These are phyloP conservation scores for Pluvialis apricaria DNA, from an alignment of 2,113 vertebrate species.

Conservation along the genomic window DNA sequence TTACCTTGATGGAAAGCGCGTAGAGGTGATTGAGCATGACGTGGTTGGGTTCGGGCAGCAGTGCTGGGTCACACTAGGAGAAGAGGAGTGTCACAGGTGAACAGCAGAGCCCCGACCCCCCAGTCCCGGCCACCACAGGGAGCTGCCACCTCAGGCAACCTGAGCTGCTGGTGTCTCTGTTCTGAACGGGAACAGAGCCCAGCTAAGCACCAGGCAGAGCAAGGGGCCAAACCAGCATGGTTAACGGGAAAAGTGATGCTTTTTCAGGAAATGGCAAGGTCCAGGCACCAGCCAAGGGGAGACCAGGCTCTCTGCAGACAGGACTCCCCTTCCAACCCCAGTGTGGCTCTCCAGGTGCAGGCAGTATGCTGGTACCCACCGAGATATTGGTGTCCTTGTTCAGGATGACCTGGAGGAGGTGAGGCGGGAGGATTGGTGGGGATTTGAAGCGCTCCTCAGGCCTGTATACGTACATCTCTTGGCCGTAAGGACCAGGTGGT, in stretches of 20 bases:
- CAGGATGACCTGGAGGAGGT: conserved; percentile 98
- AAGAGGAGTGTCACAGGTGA: not conserved
- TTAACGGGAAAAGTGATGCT: not conserved
- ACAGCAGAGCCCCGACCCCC: not conserved
- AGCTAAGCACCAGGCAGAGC: not conserved
- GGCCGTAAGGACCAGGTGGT: conserved; percentile 91
- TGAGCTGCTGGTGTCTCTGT: not conserved
- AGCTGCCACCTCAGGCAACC: not conserved
- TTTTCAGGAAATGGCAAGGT: not conserved
- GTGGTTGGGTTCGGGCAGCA: conserved; percentile 95
- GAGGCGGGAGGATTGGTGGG: conserved; percentile 94
- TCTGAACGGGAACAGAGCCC: not conserved
- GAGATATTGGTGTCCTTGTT: conserved; percentile 99
- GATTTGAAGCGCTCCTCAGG: conserved; percentile 94
- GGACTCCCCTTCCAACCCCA: not conserved
- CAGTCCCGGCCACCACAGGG: not conserved
- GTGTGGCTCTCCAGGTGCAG: not conserved
- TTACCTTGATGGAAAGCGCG: conserved; percentile 96
- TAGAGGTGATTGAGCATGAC: conserved; percentile 99
- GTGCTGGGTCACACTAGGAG: conserved; percentile 91
- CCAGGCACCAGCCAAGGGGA: not conserved
- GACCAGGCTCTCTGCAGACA: not conserved
- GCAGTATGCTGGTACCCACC: conserved; percentile 73
- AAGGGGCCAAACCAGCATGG: not conserved
- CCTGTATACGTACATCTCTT: conserved; percentile 89